These are phyloP conservation scores for Enteromius viviparus DNA, from an alignment of 2,797 vertebrate genomes.

Conservation along the genomic window DNA sequence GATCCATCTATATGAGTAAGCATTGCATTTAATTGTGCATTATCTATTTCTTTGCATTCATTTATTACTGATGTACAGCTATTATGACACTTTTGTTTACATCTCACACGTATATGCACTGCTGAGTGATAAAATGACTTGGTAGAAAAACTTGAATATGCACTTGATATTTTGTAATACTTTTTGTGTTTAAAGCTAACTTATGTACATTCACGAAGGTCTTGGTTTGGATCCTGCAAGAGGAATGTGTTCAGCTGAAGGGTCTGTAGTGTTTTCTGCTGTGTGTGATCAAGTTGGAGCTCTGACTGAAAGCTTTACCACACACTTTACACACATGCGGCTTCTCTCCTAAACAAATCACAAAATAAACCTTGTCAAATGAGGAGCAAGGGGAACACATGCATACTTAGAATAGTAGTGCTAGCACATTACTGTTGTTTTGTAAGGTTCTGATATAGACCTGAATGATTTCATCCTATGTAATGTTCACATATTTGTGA, in stretches of 20 bases:
- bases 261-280: conserved; percentile 79
- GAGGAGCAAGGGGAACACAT: background rate
- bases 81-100: background rate
- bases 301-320: conserved; percentile 84
- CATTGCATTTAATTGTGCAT: background rate
- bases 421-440: background rate
- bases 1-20: background rate
- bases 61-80: background rate
- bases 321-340: conserved; percentile 82
- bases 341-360: conserved; percentile 76
- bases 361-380: background rate
- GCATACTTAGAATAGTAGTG: no score
- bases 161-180: conserved; percentile 22
- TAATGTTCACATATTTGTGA: background rate
- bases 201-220: conserved; percentile 27
- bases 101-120: background rate
- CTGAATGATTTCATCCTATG: background rate
- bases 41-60: background rate
- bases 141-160: background rate
- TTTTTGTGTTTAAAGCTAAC: conserved; percentile 30
- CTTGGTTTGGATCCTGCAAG: background rate
- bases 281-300: conserved; percentile 87
- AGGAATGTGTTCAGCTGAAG: conserved; percentile 66
- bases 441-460: background rate
- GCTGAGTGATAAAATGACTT: background rate